phyloP scores from a whole-genome alignment of 2,797 vertebrate genomes.

The Adrianichthys oophorus region DNA sequence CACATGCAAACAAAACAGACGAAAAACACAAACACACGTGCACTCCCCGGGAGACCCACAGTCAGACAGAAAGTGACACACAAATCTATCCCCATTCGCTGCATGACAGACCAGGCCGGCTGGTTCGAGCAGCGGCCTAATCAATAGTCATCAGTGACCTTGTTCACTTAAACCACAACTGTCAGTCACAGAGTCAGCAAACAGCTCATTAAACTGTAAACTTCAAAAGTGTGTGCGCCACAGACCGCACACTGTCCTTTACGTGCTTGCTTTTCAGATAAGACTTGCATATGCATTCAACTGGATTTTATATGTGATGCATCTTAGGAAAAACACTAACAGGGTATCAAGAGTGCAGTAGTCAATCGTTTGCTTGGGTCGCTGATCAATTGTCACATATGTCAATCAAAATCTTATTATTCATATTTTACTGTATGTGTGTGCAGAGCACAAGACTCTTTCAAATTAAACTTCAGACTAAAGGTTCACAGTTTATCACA shows the following conservation, averaged over 20 bases:
- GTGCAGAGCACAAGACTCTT: not conserved
- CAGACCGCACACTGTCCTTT: not conserved
- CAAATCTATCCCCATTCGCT: slow-evolving; percentile 70
- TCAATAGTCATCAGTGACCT: slow-evolving; percentile 83
- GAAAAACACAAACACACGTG: slow-evolving; percentile 44
- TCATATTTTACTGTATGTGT: slow-evolving; percentile 43
- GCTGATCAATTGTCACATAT: slow-evolving; percentile 70
- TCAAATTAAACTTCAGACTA: too few species aligned
- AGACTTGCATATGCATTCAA: not conserved
- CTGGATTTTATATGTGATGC: slow-evolving; percentile 22
- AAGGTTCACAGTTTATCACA: too few species aligned
- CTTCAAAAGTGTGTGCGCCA: slow-evolving; percentile 10
- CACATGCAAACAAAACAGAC: slow-evolving; percentile 38
- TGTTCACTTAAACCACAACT: slow-evolving; percentile 61
- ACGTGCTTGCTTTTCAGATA: not conserved
- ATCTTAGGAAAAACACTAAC: slow-evolving; percentile 52
- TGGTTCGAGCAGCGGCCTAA: slow-evolving; percentile 68
- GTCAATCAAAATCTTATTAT: slow-evolving; percentile 74
- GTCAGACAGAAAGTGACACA: slow-evolving; percentile 75
- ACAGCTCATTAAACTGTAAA: slow-evolving; percentile 18
- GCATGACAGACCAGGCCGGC: slow-evolving; percentile 60
- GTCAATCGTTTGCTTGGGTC: slow-evolving; percentile 66
- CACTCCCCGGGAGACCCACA: slow-evolving; percentile 57
- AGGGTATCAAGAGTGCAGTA: slow-evolving; percentile 56
- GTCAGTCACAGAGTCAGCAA: slow-evolving; percentile 57